Base-by-base conservation (phyloP, 2,888 invertebrate species). In the Cephus nigrinus region DNA sequence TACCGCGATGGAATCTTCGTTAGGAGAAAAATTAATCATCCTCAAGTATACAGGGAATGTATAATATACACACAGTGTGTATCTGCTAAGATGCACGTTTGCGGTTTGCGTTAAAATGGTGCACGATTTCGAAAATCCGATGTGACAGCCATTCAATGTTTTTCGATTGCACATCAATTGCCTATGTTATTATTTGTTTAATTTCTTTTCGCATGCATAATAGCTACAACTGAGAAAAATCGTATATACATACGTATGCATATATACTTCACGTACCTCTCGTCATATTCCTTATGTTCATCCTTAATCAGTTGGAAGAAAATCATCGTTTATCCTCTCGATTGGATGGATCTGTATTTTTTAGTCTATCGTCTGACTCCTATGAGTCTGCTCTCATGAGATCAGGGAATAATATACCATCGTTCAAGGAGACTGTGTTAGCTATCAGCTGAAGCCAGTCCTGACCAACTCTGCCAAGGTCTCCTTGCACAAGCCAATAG, bases 381-480 rank as follows among this genome's bases (percentile, higher is more conserved):
- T 9, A 55, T 9, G 23, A 9, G 9, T 23, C 23, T 23, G 55
- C 23, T 55, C 23, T 5, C 55, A 9, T 9, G 55, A 23, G 55
- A 55, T 55, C 55, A 55, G 2, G 55, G 55, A 55, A 55, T 55
- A 55, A 23, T 55, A 55, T 55, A 23, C 55, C 23, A 55, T 55
- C 55, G 23, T 55, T 5, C 55, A 55, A 55, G 55, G 23, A 55
- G 15, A 15, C 32, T 71, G 32, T 33, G 71, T 86, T 83, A 83
- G 83, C 82, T 83, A 86, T 83, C 84, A 83, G 82, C 78, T 73
- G 80, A 82, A 82, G 81, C 78, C 81, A 82, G 81, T 79, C 80
- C 55, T 55, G 55, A 55, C 55, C 55, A 55, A 55, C 23, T 55
- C 55, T 9, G 9, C 23, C 15, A 23, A 9, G 55, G 35, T 71